phyloP scores from a whole-genome alignment of 1,140 invertebrate species.

The Hormaphis cornu region DNA sequence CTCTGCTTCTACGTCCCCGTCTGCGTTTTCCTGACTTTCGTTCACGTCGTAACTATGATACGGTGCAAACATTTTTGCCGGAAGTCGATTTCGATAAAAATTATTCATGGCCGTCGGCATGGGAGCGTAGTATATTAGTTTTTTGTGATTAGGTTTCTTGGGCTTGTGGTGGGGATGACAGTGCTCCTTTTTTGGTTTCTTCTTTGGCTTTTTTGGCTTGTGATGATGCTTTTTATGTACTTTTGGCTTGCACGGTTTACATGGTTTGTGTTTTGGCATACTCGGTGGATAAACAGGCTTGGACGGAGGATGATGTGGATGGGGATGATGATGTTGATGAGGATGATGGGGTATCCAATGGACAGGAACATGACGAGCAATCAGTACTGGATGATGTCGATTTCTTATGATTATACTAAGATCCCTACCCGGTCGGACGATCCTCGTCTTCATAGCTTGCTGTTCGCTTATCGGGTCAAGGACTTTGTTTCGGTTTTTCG shows the following conservation, averaged over 20 bases:
- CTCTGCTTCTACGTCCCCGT: neutral
- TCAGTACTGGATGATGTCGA: neutral
- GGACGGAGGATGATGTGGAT: neutral
- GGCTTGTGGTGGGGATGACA: neutral
- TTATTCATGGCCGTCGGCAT: neutral
- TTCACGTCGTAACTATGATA: neutral
- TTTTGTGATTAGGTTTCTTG: conserved; percentile 2
- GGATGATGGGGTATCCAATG: neutral
- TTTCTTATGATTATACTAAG: conserved; percentile 15
- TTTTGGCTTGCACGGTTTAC: conserved; percentile 8
- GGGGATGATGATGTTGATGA: neutral
- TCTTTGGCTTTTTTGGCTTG: conserved; percentile 17
- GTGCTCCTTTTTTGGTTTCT: neutral
- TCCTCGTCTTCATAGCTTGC: neutral
- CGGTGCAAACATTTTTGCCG: too few species aligned
- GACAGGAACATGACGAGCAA: neutral
- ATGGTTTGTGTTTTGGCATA: conserved; percentile 17
- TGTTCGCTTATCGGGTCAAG: neutral
- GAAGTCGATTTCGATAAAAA: neutral
- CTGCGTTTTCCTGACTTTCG: neutral
- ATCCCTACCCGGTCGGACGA: neutral
- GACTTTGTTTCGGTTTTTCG: neutral
- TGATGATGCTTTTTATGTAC: neutral
- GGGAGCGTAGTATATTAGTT: conserved; percentile 2
- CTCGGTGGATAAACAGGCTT: neutral